Evolutionary conservation across 2,797 vertebrate species (phyloP).

Genomic region (Tympanoctomys barrerae): DNA sequence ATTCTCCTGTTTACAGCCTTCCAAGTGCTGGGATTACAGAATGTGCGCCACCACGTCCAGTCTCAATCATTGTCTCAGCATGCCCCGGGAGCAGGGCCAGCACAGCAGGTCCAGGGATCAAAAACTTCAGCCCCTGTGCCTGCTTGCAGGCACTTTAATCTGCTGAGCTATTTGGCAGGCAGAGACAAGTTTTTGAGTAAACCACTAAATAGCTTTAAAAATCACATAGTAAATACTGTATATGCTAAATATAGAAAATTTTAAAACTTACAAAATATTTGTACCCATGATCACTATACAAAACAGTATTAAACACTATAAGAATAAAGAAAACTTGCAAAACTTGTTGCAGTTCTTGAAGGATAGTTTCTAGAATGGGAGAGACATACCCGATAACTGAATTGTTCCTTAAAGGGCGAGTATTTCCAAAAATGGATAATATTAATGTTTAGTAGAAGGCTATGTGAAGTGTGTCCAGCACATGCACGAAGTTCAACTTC

Average conservation of each 20-base stretch:
- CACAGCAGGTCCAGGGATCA: no score
- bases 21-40: no score
- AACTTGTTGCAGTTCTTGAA: not conserved
- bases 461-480: rapidly evolving
- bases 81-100: no score
- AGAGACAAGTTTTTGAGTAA: not conserved
- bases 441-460: not conserved
- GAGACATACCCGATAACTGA: not conserved
- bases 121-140: no score
- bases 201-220: not conserved
- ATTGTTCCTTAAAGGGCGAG: not conserved
- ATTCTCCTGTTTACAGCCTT: no score
- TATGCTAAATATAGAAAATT: not conserved
- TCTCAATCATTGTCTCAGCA: no score
- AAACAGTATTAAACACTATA: not conserved
- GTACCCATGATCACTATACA: not conserved
- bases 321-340: not conserved
- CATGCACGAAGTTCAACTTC: not conserved
- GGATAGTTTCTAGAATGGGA: not conserved
- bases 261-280: conserved; percentile 37
- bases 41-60: no score
- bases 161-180: no score
- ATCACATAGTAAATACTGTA: not conserved
- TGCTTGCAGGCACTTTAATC: no score
- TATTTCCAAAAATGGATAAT: not conserved